These are phyloP conservation scores for Mesodorylaimus sp. DNA, from an alignment of 2,888 invertebrate genomes.

Conservation along the genomic window DNA sequence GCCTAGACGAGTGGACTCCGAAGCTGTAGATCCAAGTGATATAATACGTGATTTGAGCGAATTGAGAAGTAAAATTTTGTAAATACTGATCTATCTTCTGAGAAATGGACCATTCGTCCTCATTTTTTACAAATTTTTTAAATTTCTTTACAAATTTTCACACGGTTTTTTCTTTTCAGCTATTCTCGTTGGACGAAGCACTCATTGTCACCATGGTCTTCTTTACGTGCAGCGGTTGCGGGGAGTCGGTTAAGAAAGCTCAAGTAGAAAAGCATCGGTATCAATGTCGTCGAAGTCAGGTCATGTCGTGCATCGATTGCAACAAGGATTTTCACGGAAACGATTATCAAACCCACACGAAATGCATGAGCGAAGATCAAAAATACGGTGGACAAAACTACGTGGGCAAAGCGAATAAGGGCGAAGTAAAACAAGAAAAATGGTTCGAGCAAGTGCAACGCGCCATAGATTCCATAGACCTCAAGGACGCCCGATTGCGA, in stretches of 20 bases:
- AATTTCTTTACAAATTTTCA: no score
- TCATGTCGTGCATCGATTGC: slow-evolving; percentile 78
- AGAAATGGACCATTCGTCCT: no score
- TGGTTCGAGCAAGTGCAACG: slow-evolving; percentile 32
- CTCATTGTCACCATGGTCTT: slow-evolving; percentile 63
- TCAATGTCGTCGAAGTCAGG: slow-evolving; percentile 49
- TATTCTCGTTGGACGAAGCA: no score
- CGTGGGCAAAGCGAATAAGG: slow-evolving; percentile 34
- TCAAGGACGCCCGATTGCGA: slow-evolving; percentile 8
- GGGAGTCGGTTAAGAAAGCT: slow-evolving; percentile 71
- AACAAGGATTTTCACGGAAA: slow-evolving; percentile 66
- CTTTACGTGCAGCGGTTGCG: slow-evolving; percentile 77
- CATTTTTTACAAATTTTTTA: no score
- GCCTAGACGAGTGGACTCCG: neutral
- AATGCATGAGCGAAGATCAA: slow-evolving; percentile 65
- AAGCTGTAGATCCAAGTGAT: slow-evolving; percentile 13
- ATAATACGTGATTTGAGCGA: neutral
- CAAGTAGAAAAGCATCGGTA: slow-evolving; percentile 66
- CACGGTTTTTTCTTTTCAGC: no score
- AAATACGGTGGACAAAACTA: slow-evolving; percentile 50
- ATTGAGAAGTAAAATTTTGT: no score
- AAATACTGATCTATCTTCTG: no score
- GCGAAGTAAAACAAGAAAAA: slow-evolving; percentile 35
- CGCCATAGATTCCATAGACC: slow-evolving; percentile 18
- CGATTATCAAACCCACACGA: slow-evolving; percentile 56